Evolutionary conservation across 1,140 invertebrate genomes (phyloP), one percentile per base, ranked within the genome.

Genomic region (Lucilia cuprina): DNA sequence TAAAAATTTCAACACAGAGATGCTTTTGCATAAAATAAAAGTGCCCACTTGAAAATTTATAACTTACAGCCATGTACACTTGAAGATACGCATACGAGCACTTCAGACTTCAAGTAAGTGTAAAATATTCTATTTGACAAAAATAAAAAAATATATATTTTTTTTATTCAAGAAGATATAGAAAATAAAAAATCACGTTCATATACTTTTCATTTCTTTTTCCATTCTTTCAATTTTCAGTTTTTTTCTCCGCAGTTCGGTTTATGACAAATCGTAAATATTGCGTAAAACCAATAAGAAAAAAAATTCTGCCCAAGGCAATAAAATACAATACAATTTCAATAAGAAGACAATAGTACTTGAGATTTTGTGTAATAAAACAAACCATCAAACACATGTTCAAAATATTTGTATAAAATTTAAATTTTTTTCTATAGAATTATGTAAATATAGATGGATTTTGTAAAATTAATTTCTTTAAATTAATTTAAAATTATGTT

Each of bases 91-190:
- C 35, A n/a, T 41, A 60, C 34, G 17, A 17, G n/a, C 10, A 77
- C 77, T 80, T 80, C 41, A 80, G 77, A 49, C 77, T 21, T 80
- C 77, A 80, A 80, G 41, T 80, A 80, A 80, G 77, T 80, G 77
- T 80, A 80, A 80, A 49, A 80, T 80, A 50, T 80, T 80, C 77
- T 80, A 80, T 80, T 80, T 80, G 77, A 19, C 19, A 80, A 80
- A 41, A 41, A 41, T 41, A 8, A 41, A 41, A 41, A 41, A 41
- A 41, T 3, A 78, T n/a, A n/a, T n/a, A n/a, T n/a, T n/a, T n/a
- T n/a, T n/a, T n/a, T 80, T 80, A 17, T 80, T 80, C 21, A 21
- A 21, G n/a, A 2, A 13, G n/a, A n/a, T 19, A 47, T 49, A 14
- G 8, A 80, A 49, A 80, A 80, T 78, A 41, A 49, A 9, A 80